Base-by-base conservation (phyloP, 2,113 vertebrate genomes). In the Sceloporus undulatus region DNA sequence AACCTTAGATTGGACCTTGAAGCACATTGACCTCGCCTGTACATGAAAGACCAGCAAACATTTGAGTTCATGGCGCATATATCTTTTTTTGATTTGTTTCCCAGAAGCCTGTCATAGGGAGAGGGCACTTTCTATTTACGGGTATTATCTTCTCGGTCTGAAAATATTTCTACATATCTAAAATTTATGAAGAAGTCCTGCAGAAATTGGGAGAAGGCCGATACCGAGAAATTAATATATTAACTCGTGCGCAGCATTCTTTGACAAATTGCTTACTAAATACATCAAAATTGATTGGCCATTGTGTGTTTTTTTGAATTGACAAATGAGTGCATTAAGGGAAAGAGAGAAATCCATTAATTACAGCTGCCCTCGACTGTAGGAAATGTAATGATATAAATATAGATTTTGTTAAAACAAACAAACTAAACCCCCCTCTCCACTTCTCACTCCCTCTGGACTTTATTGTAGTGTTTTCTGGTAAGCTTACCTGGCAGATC, bases 201-300 rank as follows among this genome's bases (percentile, higher is more conserved):
- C 90, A 92, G 90, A 95, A 96, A 94, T 96, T 94, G 96, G 92
- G 92, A 93, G 90, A 82, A 82, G 92, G 78, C 93, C 90, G 90
- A 62, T 96, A 94, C 93, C 94, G 97, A 96, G 95, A 96, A 48
- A 97, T 97, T 96, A 97, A 97, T 97, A 94, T 97, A 97, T 97
- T 97, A 97, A 97, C 96, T 96, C 89, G 94, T 96, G 94, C 94
- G 94, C 96, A 96, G 96, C 91, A 92, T 93, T 91, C 90, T 95
- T 96, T 97, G 96, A 97, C 96, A 97, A 97, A 97, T 97, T 97
- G 96, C 96, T 97, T 96, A 96, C 96, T 97, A 97, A 97, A 97
- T 97, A 96, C 96, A 96, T 97, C 97, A 97, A 96, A 97, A 97
- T 97, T 96, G 97, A 97, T 97, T 97, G 96, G 95, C 88, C 88